Base-by-base conservation (phyloP, 1,140 invertebrate species). In the Caerostris darwini region DNA sequence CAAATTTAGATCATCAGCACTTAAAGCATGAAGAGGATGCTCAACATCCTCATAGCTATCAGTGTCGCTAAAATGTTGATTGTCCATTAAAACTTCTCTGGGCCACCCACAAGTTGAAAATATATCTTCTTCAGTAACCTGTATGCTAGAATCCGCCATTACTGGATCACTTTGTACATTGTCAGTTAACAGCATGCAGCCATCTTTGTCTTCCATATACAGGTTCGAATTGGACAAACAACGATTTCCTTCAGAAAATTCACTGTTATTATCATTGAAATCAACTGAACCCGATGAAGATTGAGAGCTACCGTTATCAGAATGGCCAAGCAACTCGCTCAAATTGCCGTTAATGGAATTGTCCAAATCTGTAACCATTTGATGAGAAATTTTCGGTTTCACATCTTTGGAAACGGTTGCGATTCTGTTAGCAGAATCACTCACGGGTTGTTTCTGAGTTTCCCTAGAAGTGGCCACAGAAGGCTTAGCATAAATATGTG, bases 101-200 rank as follows among this genome's bases (percentile, higher is more conserved):
- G 88, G 69, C 93, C 88, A 94, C 8, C 89, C 83, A 50, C 89
- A 95, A 57, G 86, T 94, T 12, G 71, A 61, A 53, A 90, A 87
- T 81, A 99, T 98, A 95, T 99, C 98, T 96, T 98, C 98, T 96
- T 99, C 98, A 2, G 98, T 99, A 2, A 98, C 98, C 96, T 97
- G 95, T 61, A 95, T 88, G 56, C 83, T 92, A n/a, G 89, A 94
- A 58, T 95, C 69, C 34, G 69, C 69, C 69, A 71, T 71, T 8
- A 71, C 69, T 34, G 69, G 8, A 12, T 71, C 69, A 8, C 69
- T 19, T 71, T 71, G 69, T 34, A 7, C 69, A 71, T 71, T 71
- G 34, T 91, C 86, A 10, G 67, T 94, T n/a, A 81, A 17, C 10
- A 87, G 10, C 57, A 93, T 50, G n/a, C 85, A 90, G 17, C 83